Percentiles rank a stretch among this genome's conserved stretches.
These are phyloP conservation scores for Sparus aurata DNA, from an alignment of 2,797 vertebrate species.

Conservation along the genomic window DNA sequence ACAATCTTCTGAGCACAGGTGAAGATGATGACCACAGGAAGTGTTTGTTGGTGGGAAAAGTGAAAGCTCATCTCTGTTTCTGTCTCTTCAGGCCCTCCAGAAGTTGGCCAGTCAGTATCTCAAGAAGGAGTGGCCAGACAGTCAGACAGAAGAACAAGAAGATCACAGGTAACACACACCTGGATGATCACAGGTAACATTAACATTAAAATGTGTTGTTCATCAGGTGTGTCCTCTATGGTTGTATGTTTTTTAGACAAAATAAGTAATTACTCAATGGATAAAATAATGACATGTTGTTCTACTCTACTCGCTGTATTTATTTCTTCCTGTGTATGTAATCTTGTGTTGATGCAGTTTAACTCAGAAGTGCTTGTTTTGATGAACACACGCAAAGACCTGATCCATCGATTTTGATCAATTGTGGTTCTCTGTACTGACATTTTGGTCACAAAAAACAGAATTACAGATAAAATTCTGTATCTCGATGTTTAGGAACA, in stretches of 20 bases:
- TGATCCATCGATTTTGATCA: background rate
- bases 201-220: no score
- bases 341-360: no score
- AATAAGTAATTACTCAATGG: no score
- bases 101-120: conserved; percentile 97
- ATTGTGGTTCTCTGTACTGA: no score
- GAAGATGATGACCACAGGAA: conserved; percentile 17
- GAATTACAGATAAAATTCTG: background rate
- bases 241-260: no score
- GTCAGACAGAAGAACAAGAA: conserved; percentile 87
- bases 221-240: no score
- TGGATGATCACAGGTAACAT: no score
- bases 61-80: conserved; percentile 41
- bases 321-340: no score
- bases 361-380: background rate
- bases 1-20: conserved; percentile 17
- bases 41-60: conserved; percentile 47
- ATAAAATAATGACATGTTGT: no score
- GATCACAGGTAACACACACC: no score
- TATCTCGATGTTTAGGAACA: conserved; percentile 85
- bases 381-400: background rate
- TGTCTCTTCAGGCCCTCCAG: conserved; percentile 91
- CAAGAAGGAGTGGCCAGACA: conserved; percentile 95
- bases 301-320: no score
- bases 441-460: background rate